Evolutionary conservation across 2,797 vertebrate genomes (phyloP), one percentile per base, ranked within the genome.

Genomic region (Limosa lapponica): DNA sequence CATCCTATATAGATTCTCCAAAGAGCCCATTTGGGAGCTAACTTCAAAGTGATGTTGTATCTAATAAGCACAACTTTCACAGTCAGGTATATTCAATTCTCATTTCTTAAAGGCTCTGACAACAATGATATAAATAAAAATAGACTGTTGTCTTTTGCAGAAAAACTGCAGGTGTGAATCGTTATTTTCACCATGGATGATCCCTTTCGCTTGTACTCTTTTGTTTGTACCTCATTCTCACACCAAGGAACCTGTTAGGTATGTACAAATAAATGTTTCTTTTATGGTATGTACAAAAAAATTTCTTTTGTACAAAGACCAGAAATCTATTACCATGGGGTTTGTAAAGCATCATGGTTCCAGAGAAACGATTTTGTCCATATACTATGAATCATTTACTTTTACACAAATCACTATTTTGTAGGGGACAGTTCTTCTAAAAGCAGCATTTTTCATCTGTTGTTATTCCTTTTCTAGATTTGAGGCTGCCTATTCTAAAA

Each of bases 391-490:
- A 54, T 58, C 3, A 64, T 49, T 52, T 62, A 32, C 28, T 58
- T 55, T 82, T 65, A 52, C 6, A 1, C 10, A 89, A 83, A 57
- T 48, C 14, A 57, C 5, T 61, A 15, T 34, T 23, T 43, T 73
- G 5, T 37, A 62, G 65, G 16, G 34, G 30, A 27, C 24, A 51
- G 0, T 51, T 78, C 32, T 70, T 32, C 23, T 87, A 62, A 78
- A 65, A 1, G 0, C 1, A 36, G 5, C 0, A 16, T 13, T 64
- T 62, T 74, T 39, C 32, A 10, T 13, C 22, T 44, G 3, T 12
- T 67, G 7, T 32, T 49, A 51, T 62, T 54, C 10, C 2, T 1
- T 48, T 52, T 62, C 37, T 37, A 65, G 12, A 71, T 8, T n/a
- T 66, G 11, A n/a, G 49, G 16, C 2, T 28, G 6, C 6, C 5